Evolutionary conservation across 23 tunicate species (phyloP), one percentile per base, ranked within the genome.

Genomic region (Trididemnum clinides): DNA sequence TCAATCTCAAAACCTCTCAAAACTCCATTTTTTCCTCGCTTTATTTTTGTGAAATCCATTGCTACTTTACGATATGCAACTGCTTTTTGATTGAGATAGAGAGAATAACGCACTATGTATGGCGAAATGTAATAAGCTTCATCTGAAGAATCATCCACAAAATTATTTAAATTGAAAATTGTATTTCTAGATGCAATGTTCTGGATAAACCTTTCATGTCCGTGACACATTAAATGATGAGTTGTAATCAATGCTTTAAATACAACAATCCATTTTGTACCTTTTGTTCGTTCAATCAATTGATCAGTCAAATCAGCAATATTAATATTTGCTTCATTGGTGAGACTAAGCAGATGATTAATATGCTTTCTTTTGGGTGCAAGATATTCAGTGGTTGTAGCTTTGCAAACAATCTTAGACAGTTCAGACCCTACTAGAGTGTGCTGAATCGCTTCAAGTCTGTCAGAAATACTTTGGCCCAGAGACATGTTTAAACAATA

Each of bases 281-380:
- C 81, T 51, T 86, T 89, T 21, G 90, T 92, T 83, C 99, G 76
- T 35, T 97, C 99, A 21, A 97, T 85, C 28, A 97, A 54, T n/a
- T 64, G 36, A 89, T 97, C 89, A 10, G 95, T 91, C 34, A 97
- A 63, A 57, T 97, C 99, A 28, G 92, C 90, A 75, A 97, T 88
- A 84, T 89, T 92, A 23, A 97, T 70, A 70, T 97, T 97, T 64
- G 92, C 91, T 64, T 94, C 95, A 50, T 83, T 51, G 5, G 97
- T 89, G 33, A 97, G 72, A 3, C 88, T 50, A 10, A 64, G 84
- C 39, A 97, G 64, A 66, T 97, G 92, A 78, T 97, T 97, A 34
- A 97, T 36, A 64, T 97, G 99, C 73, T 97, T 97, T 72, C 87
- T 90, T 75, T 97, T 97, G 35, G 99, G 99, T 28, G 98, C 96